Evolutionary conservation across 2,113 vertebrate genomes (phyloP).

Genomic region (Chloroceryle aenea): DNA sequence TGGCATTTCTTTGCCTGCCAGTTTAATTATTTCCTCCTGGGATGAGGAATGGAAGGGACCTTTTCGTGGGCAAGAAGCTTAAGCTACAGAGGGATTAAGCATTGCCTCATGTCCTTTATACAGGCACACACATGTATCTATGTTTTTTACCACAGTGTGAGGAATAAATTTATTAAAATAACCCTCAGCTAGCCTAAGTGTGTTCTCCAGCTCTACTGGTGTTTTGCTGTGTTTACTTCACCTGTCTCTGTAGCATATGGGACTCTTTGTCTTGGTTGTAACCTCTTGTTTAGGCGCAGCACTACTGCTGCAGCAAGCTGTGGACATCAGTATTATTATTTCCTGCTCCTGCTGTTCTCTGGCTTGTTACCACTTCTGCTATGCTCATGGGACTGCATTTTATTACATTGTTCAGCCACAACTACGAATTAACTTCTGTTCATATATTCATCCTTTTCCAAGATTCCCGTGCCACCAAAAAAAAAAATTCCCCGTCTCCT

Average conservation of each 20-base stretch:
- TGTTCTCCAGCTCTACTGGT: not conserved
- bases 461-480: not conserved
- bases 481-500: not conserved
- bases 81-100: not conserved
- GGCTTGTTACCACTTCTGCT: not conserved
- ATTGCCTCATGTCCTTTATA: not conserved
- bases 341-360: not conserved
- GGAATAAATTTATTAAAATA: not conserved
- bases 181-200: not conserved
- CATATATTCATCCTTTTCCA: not conserved
- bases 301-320: not conserved
- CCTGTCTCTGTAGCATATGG: not conserved
- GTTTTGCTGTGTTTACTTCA: not conserved
- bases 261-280: not conserved
- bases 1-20: not conserved
- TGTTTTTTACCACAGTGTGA: not conserved
- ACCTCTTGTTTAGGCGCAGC: not conserved
- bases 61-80: not conserved
- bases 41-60: not conserved
- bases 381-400: not conserved
- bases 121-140: not conserved
- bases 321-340: not conserved
- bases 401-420: not conserved
- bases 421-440: not conserved
- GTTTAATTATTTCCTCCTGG: not conserved